Conservation (phyloP, 1,140 invertebrate species). For the Venturia canescens region DNA sequence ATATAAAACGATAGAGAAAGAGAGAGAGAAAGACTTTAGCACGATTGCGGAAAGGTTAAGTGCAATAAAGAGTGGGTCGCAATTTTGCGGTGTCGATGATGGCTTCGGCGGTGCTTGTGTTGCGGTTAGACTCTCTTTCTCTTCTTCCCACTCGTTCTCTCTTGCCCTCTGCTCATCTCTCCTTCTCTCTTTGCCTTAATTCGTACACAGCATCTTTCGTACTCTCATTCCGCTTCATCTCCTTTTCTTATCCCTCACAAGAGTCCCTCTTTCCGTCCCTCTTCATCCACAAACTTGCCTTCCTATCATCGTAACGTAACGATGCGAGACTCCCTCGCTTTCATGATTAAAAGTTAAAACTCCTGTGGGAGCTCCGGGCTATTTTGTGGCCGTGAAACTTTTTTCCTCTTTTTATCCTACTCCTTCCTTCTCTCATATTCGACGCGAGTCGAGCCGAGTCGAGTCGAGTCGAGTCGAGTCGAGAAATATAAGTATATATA, state of each 20-base stretch:
- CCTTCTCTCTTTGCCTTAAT: slow-evolving; percentile 56
- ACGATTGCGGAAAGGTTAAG: slow-evolving; percentile 40
- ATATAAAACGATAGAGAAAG: not conserved
- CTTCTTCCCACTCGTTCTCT: not conserved
- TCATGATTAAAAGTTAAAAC: slow-evolving; percentile 75
- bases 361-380: slow-evolving; percentile 68
- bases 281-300: not conserved
- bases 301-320: slow-evolving; percentile 66
- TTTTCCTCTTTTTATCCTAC: slow-evolving; percentile 37
- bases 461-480: not conserved
- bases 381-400: slow-evolving; percentile 61
- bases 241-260: not conserved
- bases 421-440: slow-evolving; percentile 33
- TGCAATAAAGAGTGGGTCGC: slow-evolving; percentile 58
- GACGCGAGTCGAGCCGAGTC: not conserved
- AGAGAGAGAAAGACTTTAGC: slow-evolving; percentile 24
- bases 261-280: not conserved
- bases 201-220: slow-evolving; percentile 51
- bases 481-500: not conserved
- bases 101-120: slow-evolving; percentile 70
- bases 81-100: slow-evolving; percentile 68
- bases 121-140: slow-evolving; percentile 64
- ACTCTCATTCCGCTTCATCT: slow-evolving; percentile 46
- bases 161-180: not conserved
- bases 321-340: slow-evolving; percentile 72